These are phyloP conservation scores for Alosa sapidissima DNA, from an alignment of 2,797 vertebrate species.

Conservation along the genomic window DNA sequence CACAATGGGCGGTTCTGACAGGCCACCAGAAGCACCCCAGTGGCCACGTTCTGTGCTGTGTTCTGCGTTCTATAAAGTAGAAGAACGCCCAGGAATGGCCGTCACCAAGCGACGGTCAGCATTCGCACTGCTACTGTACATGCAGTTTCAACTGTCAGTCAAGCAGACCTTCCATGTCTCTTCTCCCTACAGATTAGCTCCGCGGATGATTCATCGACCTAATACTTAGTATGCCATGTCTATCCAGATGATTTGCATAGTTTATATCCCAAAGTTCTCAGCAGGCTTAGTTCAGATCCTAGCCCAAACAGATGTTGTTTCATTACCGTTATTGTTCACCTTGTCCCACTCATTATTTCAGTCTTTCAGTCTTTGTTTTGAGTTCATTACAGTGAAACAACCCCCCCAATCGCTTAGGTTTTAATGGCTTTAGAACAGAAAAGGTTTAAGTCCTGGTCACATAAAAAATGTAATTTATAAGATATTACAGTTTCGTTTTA, in stretches of 20 bases:
- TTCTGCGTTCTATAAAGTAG: background rate
- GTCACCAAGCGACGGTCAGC: background rate
- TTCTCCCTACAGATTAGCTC: background rate
- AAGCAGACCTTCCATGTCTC: background rate
- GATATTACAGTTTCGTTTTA: background rate
- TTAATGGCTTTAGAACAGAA: background rate
- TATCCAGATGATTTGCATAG: slow-evolving; percentile 16
- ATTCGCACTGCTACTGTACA: background rate
- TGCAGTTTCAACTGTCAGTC: slow-evolving; percentile 1
- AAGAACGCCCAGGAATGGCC: background rate
- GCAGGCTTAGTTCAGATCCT: background rate
- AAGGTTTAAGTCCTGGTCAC: background rate
- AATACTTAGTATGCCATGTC: background rate
- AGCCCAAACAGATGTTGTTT: background rate
- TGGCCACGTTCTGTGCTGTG: background rate
- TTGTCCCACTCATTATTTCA: background rate
- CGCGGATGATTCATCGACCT: slow-evolving; percentile 14
- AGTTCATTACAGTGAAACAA: background rate
- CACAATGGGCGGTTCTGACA: background rate
- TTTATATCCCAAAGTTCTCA: background rate
- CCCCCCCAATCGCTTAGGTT: background rate
- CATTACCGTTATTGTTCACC: background rate
- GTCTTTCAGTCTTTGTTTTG: background rate
- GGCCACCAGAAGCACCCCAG: background rate
- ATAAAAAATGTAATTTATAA: background rate